Evolutionary conservation across 2,888 invertebrate genomes (phyloP), one percentile per base, ranked within the genome.

Genomic region (Arge pagana): DNA sequence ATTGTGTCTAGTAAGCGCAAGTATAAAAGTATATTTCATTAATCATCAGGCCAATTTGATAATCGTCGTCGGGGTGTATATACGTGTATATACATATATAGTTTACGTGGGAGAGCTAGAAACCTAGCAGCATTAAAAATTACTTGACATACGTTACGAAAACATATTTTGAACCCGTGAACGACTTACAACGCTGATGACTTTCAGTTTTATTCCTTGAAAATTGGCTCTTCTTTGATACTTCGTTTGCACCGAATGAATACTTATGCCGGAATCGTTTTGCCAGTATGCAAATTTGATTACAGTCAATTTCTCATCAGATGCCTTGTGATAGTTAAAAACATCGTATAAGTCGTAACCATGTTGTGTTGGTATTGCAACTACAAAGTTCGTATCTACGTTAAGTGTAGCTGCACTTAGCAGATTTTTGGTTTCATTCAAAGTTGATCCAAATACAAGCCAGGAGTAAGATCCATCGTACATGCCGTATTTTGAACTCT

Each of bases 391-490:
- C 6, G 70, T 71, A 7, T 61, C 58, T 23, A 64, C 55, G 37
- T 61, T 63, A 37, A 61, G 69, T 10, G 66, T 56, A 2, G 50
- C 61, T 11, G 70, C 71, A 43, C 68, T 62, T 13, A 71, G 49
- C 8, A 60, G 19, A 3, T 45, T 15, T 23, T 58, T 39, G 5
- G 54, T 60, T 3, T 56, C 52, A 21, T 59, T 53, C 4, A 66
- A 55, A 48, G 55, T 57, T 21, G 60, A 57, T 11, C 60, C 68
- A n/a, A 68, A 15, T 16, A 68, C 55, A 23, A 71, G 49, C 70
- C 70, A 71, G 24, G 58, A 58, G 52, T 71, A 64, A 13, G 64
- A 61, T 4, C 63, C 63, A 7, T 61, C 62, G 53, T 67, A 69
- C 48, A 66, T 58, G 24, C 63, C 55, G 41, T 59, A 48, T 21